Conservation (phyloP, 2,797 vertebrate species). For the Gymnothorax javanicus region DNA sequence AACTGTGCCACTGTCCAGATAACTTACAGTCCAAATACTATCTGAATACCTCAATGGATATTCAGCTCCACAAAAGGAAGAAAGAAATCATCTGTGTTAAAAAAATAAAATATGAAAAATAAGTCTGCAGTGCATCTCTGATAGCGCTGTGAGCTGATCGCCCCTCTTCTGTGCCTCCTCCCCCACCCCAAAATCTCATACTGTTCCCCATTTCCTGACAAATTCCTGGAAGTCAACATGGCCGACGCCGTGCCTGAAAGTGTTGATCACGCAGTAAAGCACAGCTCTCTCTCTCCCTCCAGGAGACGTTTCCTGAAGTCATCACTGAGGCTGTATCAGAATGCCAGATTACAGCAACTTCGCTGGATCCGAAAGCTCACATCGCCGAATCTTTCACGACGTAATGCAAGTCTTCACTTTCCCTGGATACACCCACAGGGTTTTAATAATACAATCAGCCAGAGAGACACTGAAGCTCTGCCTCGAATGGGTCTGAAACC, state of each 20-base stretch:
- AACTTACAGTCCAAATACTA: too few relatives aligned
- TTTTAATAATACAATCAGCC: background rate
- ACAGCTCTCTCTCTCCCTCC: background rate
- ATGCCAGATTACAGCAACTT: background rate
- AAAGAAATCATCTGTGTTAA: conserved; percentile 3
- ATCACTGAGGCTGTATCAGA: too few relatives aligned
- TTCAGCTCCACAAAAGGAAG: background rate
- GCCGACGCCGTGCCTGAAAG: background rate
- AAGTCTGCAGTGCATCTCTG: background rate
- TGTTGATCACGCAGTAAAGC: background rate
- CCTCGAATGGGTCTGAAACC: background rate
- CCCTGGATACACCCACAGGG: background rate
- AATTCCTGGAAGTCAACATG: background rate
- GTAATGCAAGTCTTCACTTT: background rate
- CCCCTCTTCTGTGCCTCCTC: background rate
- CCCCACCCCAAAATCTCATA: background rate
- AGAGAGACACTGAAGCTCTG: background rate
- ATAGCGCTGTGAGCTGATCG: background rate
- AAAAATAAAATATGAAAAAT: background rate
- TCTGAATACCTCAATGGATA: too few relatives aligned
- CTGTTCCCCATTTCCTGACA: background rate
- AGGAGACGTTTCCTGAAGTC: background rate
- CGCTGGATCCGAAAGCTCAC: background rate
- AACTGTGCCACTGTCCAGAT: too few relatives aligned
- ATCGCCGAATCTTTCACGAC: background rate